These are phyloP conservation scores for Mareca strepera DNA, from an alignment of 2,797 vertebrate genomes.

Conservation along the genomic window DNA sequence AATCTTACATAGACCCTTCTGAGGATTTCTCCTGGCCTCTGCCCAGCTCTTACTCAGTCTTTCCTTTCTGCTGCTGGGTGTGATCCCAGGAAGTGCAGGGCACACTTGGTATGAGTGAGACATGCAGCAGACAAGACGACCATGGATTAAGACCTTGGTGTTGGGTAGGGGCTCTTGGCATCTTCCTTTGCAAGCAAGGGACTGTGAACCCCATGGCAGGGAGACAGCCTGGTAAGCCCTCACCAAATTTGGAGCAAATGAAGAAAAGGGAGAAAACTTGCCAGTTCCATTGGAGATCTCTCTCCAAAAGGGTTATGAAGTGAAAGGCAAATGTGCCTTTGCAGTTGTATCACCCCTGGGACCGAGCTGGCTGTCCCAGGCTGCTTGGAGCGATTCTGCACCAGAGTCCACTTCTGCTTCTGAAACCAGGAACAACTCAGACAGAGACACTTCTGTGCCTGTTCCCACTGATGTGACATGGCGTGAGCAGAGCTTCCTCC, in stretches of 20 bases:
- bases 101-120: neutral
- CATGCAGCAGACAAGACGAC: neutral
- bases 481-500: neutral
- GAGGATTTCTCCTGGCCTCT: neutral
- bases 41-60: neutral
- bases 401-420: rapidly evolving
- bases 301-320: neutral
- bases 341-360: neutral
- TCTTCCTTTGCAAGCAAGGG: neutral
- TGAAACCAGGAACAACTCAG: neutral
- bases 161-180: neutral
- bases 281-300: neutral
- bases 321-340: neutral
- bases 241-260: too few relatives aligned
- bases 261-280: too few relatives aligned
- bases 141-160: neutral
- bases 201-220: neutral
- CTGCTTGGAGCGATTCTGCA: neutral
- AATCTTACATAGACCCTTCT: neutral
- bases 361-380: neutral
- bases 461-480: neutral
- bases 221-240: neutral
- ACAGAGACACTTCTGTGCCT: neutral
- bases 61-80: neutral
- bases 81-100: neutral